These are phyloP conservation scores for Agrypnia vestita DNA, from an alignment of 1,140 invertebrate species.

Conservation along the genomic window DNA sequence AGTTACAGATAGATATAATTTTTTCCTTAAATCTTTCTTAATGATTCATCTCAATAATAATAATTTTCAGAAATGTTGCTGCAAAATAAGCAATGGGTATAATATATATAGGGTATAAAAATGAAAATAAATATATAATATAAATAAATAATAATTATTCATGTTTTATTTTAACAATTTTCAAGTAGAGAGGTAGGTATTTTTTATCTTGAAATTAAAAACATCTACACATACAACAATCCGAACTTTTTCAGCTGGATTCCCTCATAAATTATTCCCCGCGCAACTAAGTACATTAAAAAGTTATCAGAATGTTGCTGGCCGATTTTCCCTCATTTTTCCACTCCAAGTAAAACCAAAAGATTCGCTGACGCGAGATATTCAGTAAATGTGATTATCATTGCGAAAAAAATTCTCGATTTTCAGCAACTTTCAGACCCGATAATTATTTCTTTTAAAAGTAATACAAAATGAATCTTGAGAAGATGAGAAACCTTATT, in stretches of 20 bases:
- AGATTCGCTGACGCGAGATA: conserved; percentile 34
- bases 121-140: too few species aligned
- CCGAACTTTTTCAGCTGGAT: not conserved
- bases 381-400: conserved; percentile 39
- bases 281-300: conserved; percentile 30
- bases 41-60: too few species aligned
- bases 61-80: too few species aligned
- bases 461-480: conserved; percentile 4
- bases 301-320: conserved; percentile 38
- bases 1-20: too few species aligned
- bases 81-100: too few species aligned
- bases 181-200: too few species aligned
- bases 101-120: too few species aligned
- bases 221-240: too few species aligned
- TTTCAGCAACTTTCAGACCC: conserved; percentile 6
- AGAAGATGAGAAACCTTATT: not conserved
- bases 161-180: too few species aligned
- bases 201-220: too few species aligned
- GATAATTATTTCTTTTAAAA: conserved; percentile 36
- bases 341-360: conserved; percentile 40
- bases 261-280: conserved; percentile 6
- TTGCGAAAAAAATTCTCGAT: conserved; percentile 30
- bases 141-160: too few species aligned
- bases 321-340: conserved; percentile 37
- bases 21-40: too few species aligned